Base-by-base conservation (phyloP, 2,113 vertebrate species). In the Lampris megalopsis region DNA sequence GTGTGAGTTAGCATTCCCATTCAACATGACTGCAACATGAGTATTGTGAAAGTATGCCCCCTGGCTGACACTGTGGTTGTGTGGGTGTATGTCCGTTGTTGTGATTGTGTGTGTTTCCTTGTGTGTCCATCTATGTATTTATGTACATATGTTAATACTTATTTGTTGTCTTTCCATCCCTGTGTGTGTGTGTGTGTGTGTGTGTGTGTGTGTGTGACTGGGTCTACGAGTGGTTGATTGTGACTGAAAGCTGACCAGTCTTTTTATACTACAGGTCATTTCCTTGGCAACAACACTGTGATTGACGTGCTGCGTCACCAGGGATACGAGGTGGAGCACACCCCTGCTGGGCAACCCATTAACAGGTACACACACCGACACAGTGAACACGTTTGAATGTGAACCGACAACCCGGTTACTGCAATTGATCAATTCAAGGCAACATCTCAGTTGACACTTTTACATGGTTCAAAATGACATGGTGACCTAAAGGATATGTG, bases 201-300 rank as follows among this genome's bases (percentile, higher is more conserved):
- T 61, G 38, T 42, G 38, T 43, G 59, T 42, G 40, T n/a, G 38
- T 61, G 6, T 13, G 59, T 42, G 59, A 1, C 38, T 53, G 57
- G 36, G 62, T 41, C 37, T 69, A 68, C 47, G 63, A 54, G 54
- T 61, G 56, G 45, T 52, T 59, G 59, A 56, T 37, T 6, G 48
- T 53, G 67, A 43, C 63, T 64, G 73, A 77, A 80, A 73, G 58
- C 64, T 69, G 52, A 71, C 73, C 36, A 83, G 42, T 9, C 63
- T 66, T 47, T 61, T 2, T 92, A 70, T 78, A 74, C 88, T 85
- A 41, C 94, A 97, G 97, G 96, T 93, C 96, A 97, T 86, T 98
- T 99, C 94, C 94, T 97, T 83, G 97, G 96, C 83, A 96, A 97
- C 93, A 95, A 95, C 86, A 96, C 95, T 9, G 96, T 97, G 86